Base-by-base conservation (phyloP, 1,140 invertebrate genomes). In the Chrysoperla carnea region DNA sequence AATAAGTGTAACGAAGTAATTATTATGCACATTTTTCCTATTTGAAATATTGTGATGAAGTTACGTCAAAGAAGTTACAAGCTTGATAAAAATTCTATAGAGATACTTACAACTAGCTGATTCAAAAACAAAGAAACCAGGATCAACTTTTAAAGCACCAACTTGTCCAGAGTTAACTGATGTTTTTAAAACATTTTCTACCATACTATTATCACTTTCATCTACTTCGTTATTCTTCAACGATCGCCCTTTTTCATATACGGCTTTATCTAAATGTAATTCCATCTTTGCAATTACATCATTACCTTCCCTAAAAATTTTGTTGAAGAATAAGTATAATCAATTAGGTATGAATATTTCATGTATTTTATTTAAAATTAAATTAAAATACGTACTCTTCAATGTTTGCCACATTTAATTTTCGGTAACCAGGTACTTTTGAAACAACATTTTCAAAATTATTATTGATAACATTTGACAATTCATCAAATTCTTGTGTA, bases 61-160 rank as follows among this genome's bases (percentile, higher is more conserved):
- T n/a, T n/a, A n/a, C n/a, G n/a, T n/a, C n/a, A n/a, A n/a, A n/a
- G n/a, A n/a, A n/a, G n/a, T n/a, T n/a, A n/a, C n/a, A n/a, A n/a
- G n/a, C n/a, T n/a, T n/a, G n/a, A n/a, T n/a, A n/a, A n/a, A n/a
- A n/a, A n/a, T n/a, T n/a, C n/a, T n/a, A n/a, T n/a, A n/a, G n/a
- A n/a, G n/a, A 38, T 40, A 67, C 71, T 69, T 52, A 78, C 75
- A 61, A 50, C 67, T 67, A 40, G 70, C 66, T 4, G 77, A 69
- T 54, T 76, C 70, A 50, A 86, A 72, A 13, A 78, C 67, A 38
- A 83, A 60, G 56, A 78, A 84, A 43, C 75, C 70, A 0, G 81
- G 80, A 62, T 92, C 85, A 0, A 91, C 73, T 8, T 70, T 74
- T 1, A 91, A 59, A 27, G 76, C 75, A 1, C 86, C 87, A 12